phyloP scores from a whole-genome alignment of 2,113 vertebrate genomes.

The Mormyrus lacerda region DNA sequence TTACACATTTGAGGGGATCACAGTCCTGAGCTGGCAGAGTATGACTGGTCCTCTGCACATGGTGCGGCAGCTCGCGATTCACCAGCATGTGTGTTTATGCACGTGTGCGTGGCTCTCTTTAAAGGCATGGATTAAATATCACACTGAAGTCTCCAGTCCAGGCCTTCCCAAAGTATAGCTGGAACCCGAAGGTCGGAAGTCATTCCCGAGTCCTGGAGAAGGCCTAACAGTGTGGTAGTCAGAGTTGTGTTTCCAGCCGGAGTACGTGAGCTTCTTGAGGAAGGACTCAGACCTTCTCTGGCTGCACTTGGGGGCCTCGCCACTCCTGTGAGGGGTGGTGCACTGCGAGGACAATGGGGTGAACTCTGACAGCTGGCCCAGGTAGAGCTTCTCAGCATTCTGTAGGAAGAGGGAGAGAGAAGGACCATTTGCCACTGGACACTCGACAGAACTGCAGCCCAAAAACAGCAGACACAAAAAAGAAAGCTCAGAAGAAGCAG shows the following conservation, averaged over 20 bases:
- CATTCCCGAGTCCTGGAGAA: slow-evolving; percentile 43
- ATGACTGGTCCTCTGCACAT: not conserved
- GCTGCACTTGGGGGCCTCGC: slow-evolving; percentile 53
- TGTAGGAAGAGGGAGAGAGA: slow-evolving; percentile 44
- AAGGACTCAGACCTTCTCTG: slow-evolving; percentile 61
- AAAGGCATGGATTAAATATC: slow-evolving; percentile 33
- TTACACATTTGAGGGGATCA: not conserved
- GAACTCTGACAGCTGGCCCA: slow-evolving; percentile 69
- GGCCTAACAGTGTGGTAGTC: slow-evolving; percentile 63
- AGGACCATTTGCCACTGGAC: not conserved
- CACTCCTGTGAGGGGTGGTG: slow-evolving; percentile 55
- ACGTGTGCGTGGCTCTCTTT: not conserved
- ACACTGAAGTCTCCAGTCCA: slow-evolving; percentile 71
- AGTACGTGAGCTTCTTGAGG: slow-evolving; percentile 67
- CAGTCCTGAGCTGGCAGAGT: not conserved
- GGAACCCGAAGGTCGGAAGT: slow-evolving; percentile 30
- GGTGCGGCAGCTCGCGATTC: too few relatives aligned
- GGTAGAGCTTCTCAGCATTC: slow-evolving; percentile 61
- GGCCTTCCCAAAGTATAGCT: slow-evolving; percentile 48
- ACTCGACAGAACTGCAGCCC: not conserved
- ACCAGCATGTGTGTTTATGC: not conserved
- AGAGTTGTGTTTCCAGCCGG: slow-evolving; percentile 61
- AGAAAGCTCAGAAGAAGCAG: not conserved
- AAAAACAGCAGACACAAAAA: not conserved
- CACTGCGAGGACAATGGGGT: slow-evolving; percentile 69